Conservation (phyloP, 2,888 invertebrate genomes). For the Belgica antarctica region DNA sequence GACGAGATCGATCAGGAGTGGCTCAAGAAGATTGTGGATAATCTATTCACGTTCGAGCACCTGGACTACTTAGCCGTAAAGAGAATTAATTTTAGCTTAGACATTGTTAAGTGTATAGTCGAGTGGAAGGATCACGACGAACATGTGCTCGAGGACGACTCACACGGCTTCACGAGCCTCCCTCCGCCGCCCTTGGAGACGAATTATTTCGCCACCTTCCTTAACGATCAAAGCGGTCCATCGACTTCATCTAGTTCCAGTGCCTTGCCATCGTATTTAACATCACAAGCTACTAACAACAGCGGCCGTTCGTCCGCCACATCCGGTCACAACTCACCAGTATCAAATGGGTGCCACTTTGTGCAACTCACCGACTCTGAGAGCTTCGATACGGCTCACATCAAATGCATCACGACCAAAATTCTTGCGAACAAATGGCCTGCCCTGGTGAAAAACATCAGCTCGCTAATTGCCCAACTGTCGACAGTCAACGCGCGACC, state of each 20-base stretch:
- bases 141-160: conserved; percentile 74
- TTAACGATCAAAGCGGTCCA: conserved; percentile 47
- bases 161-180: conserved; percentile 35
- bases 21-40: conserved; percentile 74
- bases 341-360: conserved; percentile 56
- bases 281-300: conserved; percentile 34
- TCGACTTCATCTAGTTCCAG: conserved; percentile 43
- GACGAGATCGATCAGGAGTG: conserved; percentile 72
- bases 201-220: conserved; percentile 54
- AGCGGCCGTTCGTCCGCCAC: conserved; percentile 35
- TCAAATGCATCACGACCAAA: conserved; percentile 82
- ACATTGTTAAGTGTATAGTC: conserved; percentile 80
- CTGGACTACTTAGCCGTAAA: conserved; percentile 66
- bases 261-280: conserved; percentile 45
- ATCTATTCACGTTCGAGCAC: conserved; percentile 65
- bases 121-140: conserved; percentile 83
- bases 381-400: conserved; percentile 78
- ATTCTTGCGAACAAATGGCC: conserved; percentile 83
- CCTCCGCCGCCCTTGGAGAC: conserved; percentile 51
- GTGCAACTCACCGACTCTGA: conserved; percentile 73
- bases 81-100: conserved; percentile 79
- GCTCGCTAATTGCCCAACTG: conserved; percentile 60
- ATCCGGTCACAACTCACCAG: conserved; percentile 40
- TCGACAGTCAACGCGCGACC: conserved; percentile 48
- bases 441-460: conserved; percentile 70